Evolutionary conservation across 2,888 invertebrate genomes (phyloP).

Genomic region (Chrysolina haemoptera): DNA sequence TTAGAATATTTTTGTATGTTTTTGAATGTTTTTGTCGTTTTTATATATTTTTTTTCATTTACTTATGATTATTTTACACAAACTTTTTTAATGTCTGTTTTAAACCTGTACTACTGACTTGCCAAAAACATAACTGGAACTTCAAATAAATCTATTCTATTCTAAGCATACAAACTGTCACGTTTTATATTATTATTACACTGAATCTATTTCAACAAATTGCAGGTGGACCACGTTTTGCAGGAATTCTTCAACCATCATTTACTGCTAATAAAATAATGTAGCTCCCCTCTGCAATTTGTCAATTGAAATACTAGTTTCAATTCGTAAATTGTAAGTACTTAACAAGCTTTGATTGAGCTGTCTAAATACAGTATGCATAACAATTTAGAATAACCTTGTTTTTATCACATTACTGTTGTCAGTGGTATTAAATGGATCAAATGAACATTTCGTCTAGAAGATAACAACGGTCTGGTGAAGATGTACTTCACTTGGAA

Average conservation of each 20-base stretch:
- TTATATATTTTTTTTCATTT: too few relatives aligned
- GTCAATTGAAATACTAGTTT: slow-evolving; percentile 25
- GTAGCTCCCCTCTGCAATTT: not conserved
- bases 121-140: too few relatives aligned
- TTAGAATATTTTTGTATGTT: too few relatives aligned
- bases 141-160: too few relatives aligned
- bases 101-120: too few relatives aligned
- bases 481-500: too few relatives aligned
- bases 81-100: too few relatives aligned
- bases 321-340: slow-evolving; percentile 39
- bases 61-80: too few relatives aligned
- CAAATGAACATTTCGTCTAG: not conserved
- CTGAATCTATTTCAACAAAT: not conserved
- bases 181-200: too few relatives aligned
- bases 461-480: not conserved
- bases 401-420: not conserved
- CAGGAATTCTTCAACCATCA: too few relatives aligned
- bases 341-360: slow-evolving; percentile 39
- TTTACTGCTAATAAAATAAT: not conserved
- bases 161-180: too few relatives aligned
- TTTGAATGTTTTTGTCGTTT: too few relatives aligned
- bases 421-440: not conserved
- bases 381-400: slow-evolving; percentile 35
- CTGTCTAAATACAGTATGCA: slow-evolving; percentile 44
- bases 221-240: not conserved